Conservation (phyloP, 2,797 vertebrate species). For the Vireo griseus region DNA sequence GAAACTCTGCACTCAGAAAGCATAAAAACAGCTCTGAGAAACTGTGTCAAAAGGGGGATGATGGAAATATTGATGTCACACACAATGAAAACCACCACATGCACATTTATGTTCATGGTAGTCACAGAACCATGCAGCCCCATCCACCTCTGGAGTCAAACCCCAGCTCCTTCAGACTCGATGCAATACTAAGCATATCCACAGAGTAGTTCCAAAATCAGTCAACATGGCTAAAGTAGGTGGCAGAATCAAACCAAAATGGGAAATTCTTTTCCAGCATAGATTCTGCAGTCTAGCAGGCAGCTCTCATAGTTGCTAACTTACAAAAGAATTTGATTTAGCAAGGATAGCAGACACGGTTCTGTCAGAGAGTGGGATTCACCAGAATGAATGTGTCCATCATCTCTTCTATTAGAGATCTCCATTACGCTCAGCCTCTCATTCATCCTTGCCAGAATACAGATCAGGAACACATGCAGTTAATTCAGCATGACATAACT, state of each 20-base stretch:
- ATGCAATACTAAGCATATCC: not conserved
- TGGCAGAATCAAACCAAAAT: slow-evolving; percentile 26
- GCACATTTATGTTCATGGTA: slow-evolving; percentile 46
- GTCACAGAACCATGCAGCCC: slow-evolving; percentile 24
- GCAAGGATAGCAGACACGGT: not conserved
- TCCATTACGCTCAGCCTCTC: slow-evolving; percentile 7
- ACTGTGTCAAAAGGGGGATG: slow-evolving; percentile 8
- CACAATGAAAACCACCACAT: slow-evolving; percentile 61
- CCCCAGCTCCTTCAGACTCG: slow-evolving; percentile 46
- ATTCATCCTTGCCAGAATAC: slow-evolving; percentile 32
- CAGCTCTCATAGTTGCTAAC: slow-evolving; percentile 11
- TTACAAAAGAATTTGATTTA: slow-evolving; percentile 32
- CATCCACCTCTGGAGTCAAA: not conserved
- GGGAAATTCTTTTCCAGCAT: not conserved
- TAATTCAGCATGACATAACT: slow-evolving; percentile 30
- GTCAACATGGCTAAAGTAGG: not conserved
- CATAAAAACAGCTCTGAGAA: slow-evolving; percentile 1
- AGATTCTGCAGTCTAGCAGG: slow-evolving; percentile 7
- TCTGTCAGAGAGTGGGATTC: slow-evolving; percentile 12
- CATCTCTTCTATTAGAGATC: slow-evolving; percentile 22
- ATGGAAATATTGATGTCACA: slow-evolving; percentile 52
- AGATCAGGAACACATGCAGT: slow-evolving; percentile 28
- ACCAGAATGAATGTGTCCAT: slow-evolving; percentile 9
- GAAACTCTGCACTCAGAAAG: slow-evolving; percentile 68
- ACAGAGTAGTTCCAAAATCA: not conserved